phyloP scores from a whole-genome alignment of 2,888 invertebrate species.

The Eupelmus urozonus region DNA sequence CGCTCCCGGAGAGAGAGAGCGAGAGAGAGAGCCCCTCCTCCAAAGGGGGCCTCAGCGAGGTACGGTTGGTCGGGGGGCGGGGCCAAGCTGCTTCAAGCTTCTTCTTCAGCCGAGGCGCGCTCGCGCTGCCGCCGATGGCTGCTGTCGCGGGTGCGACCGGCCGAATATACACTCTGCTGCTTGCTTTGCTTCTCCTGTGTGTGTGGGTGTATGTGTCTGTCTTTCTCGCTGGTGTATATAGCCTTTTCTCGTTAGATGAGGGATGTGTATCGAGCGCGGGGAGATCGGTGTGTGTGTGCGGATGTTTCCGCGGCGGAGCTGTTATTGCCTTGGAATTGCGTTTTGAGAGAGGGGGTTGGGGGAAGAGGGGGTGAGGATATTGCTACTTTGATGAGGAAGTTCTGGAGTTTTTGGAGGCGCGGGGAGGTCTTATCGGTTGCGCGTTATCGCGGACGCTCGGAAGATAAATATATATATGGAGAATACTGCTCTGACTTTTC shows the following conservation, averaged over 20 bases:
- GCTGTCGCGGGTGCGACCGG: neutral
- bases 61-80: slow-evolving; percentile 52
- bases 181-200: slow-evolving; percentile 16
- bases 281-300: too few relatives aligned
- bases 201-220: too few relatives aligned
- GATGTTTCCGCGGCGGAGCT: slow-evolving; percentile 20
- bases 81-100: slow-evolving; percentile 45
- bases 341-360: too few relatives aligned
- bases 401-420: too few relatives aligned
- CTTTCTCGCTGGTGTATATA: too few relatives aligned
- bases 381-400: too few relatives aligned
- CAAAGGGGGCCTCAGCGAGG: neutral
- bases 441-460: too few relatives aligned
- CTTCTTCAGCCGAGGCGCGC: slow-evolving; percentile 30
- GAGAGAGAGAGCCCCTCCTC: slow-evolving; percentile 46
- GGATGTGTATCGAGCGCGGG: slow-evolving; percentile 16
- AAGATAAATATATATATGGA: too few relatives aligned
- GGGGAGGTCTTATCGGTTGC: too few relatives aligned
- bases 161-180: too few relatives aligned
- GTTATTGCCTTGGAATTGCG: slow-evolving; percentile 46
- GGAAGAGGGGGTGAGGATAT: too few relatives aligned
- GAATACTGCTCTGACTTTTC: too few relatives aligned
- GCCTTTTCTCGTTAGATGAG: neutral
- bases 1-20: neutral
- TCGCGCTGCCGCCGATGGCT: slow-evolving; percentile 22